Evolutionary conservation across 2,888 invertebrate genomes (phyloP).

Genomic region (Pristionchus fissidentatus): DNA sequence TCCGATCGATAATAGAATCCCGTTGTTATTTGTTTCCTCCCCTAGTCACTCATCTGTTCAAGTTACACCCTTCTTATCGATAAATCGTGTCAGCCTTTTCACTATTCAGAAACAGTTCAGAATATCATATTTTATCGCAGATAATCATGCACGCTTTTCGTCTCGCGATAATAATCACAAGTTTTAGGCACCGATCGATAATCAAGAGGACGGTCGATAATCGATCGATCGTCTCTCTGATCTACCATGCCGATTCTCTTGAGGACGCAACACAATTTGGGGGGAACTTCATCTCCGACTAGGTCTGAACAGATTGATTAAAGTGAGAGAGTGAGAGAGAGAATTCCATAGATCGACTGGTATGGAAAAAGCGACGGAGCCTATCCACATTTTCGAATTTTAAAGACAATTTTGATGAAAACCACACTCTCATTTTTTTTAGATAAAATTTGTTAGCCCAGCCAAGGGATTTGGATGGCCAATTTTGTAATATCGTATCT

Average conservation of each 20-base stretch:
- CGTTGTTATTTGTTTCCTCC: not conserved
- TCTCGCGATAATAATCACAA: not conserved
- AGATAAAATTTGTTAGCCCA: too few species aligned
- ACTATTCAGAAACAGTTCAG: not conserved
- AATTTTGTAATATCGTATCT: too few species aligned
- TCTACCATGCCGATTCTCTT: slow-evolving; percentile 31
- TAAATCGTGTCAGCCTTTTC: not conserved
- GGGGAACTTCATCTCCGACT: slow-evolving; percentile 4
- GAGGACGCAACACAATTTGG: slow-evolving; percentile 12
- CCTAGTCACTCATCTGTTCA: not conserved
- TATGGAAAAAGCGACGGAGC: too few species aligned
- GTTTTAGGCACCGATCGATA: not conserved
- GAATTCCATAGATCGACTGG: too few species aligned
- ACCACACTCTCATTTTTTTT: too few species aligned
- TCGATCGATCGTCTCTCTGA: not conserved
- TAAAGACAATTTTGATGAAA: too few species aligned
- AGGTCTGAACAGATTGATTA: too few species aligned
- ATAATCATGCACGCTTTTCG: slow-evolving; percentile 1
- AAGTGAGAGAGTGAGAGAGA: too few species aligned
- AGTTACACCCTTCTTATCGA: not conserved
- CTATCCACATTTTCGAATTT: too few species aligned
- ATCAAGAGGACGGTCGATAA: not conserved
- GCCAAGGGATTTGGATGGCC: too few species aligned
- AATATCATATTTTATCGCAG: too few species aligned
- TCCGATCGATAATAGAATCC: not conserved